Evolutionary conservation across 2,113 vertebrate genomes (phyloP).

Genomic region (Chlamydotis undulata): DNA sequence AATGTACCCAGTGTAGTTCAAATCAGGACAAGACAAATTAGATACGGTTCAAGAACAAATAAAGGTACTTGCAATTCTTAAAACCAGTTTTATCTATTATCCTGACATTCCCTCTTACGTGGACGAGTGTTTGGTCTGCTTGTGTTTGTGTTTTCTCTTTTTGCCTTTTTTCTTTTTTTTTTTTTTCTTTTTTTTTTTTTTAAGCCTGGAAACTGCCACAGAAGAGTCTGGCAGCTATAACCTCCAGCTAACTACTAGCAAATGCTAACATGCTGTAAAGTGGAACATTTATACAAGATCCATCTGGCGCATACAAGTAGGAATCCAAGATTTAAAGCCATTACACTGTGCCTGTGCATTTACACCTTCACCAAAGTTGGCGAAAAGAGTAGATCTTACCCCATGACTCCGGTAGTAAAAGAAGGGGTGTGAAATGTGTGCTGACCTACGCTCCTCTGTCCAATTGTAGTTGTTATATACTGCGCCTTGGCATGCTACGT

Average conservation of each 20-base stretch:
- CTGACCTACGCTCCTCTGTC: not conserved
- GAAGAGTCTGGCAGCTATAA: constrained; percentile 75
- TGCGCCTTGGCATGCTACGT: not conserved
- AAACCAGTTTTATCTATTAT: constrained; percentile 15
- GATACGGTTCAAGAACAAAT: not conserved
- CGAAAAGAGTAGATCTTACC: constrained; percentile 48
- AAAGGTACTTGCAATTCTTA: constrained; percentile 37
- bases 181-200: not conserved
- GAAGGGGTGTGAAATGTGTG: constrained; percentile 29
- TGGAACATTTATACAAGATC: constrained; percentile 73
- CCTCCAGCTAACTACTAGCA: constrained; percentile 75
- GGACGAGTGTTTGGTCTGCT: not conserved
- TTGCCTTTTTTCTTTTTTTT: not conserved
- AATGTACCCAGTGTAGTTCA: not conserved
- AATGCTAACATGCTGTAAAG: constrained; percentile 79
- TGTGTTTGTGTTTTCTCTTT: not conserved
- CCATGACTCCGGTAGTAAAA: constrained; percentile 56
- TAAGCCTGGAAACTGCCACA: constrained; percentile 69
- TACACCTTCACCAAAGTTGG: constrained; percentile 67
- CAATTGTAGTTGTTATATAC: not conserved
- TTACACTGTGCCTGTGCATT: constrained; percentile 61
- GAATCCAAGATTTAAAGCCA: constrained; percentile 66
- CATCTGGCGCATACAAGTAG: constrained; percentile 66
- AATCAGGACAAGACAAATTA: not conserved
- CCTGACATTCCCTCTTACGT: not conserved